Conservation (phyloP, 2,888 invertebrate genomes). For the Catocala fraxini region DNA sequence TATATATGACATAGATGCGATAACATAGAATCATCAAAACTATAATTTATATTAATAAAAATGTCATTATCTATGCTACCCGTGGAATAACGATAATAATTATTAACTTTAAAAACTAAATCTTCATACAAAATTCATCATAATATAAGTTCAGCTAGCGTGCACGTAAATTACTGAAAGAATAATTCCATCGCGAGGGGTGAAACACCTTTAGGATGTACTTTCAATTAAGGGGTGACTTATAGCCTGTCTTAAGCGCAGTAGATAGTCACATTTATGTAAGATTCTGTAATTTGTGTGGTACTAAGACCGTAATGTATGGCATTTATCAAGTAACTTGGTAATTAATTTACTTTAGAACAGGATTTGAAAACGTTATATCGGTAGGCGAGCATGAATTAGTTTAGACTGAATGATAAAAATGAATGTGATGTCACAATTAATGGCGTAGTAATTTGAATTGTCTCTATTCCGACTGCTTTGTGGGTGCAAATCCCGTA, state of each 20-base stretch:
- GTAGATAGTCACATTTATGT: conserved; percentile 7
- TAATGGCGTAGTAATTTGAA: too few relatives aligned
- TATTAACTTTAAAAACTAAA: conserved; percentile 1
- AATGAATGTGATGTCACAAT: too few relatives aligned
- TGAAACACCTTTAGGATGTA: conserved; percentile 13
- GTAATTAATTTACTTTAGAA: background rate
- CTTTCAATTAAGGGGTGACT: conserved; percentile 33
- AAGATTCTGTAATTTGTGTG: conserved; percentile 15
- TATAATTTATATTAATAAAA: too few relatives aligned
- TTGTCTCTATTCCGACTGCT: too few relatives aligned
- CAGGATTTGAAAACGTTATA: too few relatives aligned
- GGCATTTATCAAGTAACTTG: background rate
- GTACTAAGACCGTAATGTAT: background rate
- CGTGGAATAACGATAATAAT: too few relatives aligned
- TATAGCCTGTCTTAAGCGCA: conserved; percentile 13
- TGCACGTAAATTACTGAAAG: conserved; percentile 19
- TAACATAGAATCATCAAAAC: too few relatives aligned
- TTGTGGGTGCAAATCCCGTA: too few relatives aligned
- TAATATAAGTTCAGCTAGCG: background rate
- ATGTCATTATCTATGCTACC: too few relatives aligned
- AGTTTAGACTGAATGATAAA: too few relatives aligned
- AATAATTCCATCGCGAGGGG: background rate
- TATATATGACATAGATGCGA: too few relatives aligned
- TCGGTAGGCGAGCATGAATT: too few relatives aligned
- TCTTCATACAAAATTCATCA: background rate